Evolutionary conservation across 2,888 invertebrate genomes (phyloP).

Genomic region (Amiota mariae): DNA sequence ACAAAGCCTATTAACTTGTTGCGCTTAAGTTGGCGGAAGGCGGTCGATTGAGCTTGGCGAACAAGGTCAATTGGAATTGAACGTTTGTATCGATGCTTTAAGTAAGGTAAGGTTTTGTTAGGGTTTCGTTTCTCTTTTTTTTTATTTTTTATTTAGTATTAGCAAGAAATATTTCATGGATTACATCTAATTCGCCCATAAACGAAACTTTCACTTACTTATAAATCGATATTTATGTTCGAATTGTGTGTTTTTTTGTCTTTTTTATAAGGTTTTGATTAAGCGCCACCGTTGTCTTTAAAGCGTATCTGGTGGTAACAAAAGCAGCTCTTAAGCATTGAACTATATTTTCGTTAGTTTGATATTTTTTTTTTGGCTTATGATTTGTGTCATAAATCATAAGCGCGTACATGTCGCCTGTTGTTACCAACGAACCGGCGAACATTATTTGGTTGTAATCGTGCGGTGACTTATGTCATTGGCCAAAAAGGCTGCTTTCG

Average conservation of each 20-base stretch:
- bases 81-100: no score
- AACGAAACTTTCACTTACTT: slow-evolving; percentile 9
- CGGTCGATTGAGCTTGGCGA: slow-evolving; percentile 23
- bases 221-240: neutral
- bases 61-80: neutral
- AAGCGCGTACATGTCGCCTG: slow-evolving; percentile 11
- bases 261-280: no score
- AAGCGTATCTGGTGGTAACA: slow-evolving; percentile 26
- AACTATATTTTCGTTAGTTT: neutral
- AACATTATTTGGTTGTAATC: neutral
- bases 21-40: slow-evolving; percentile 33
- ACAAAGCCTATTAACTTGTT: slow-evolving; percentile 46
- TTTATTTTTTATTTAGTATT: neutral
- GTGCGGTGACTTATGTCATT: slow-evolving; percentile 19
- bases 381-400: no score
- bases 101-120: no score
- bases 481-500: neutral
- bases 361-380: neutral
- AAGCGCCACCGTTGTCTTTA: neutral
- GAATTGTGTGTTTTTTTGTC: neutral
- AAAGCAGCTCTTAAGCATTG: neutral
- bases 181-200: slow-evolving; percentile 10
- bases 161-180: no score
- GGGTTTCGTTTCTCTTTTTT: neutral
- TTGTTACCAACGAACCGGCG: no score